Conservation (phyloP, 2,113 vertebrate genomes). For the Poeciliopsis retropinna region DNA sequence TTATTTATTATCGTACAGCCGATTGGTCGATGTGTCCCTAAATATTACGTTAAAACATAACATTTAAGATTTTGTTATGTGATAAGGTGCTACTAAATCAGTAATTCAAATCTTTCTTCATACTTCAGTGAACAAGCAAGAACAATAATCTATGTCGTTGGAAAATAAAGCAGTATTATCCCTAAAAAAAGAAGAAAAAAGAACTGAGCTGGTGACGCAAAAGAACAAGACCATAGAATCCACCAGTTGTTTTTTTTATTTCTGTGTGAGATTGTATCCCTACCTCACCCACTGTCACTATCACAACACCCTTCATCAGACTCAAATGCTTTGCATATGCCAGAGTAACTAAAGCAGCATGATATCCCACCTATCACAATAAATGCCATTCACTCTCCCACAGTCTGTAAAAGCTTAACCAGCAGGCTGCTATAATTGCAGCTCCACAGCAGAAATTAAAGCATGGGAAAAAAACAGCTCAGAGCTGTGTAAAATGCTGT, state of each 20-base stretch:
- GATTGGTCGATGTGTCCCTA: too few species aligned
- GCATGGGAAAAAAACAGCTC: conserved; percentile 39
- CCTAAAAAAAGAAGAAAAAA: too few species aligned
- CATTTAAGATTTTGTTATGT: too few species aligned
- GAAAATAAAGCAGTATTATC: too few species aligned
- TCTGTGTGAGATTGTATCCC: conserved; percentile 4
- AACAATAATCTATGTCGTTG: too few species aligned
- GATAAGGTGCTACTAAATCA: too few species aligned
- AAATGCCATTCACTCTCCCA: conserved; percentile 44
- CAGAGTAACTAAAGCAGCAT: conserved; percentile 14
- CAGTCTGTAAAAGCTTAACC: conserved; percentile 67
- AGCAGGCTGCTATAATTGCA: conserved; percentile 63
- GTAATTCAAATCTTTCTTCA: too few species aligned
- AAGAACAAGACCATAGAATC: background rate
- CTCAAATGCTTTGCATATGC: conserved; percentile 6
- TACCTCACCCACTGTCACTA: conserved; percentile 6
- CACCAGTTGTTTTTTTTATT: too few species aligned
- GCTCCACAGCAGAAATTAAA: conserved; percentile 62
- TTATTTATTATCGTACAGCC: too few species aligned
- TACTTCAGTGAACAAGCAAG: too few species aligned
- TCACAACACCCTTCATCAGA: conserved; percentile 1
- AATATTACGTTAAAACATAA: too few species aligned
- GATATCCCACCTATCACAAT: conserved; percentile 19
- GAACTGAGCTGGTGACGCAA: background rate
- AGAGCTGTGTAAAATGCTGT: conserved; percentile 18